Percentiles rank a stretch among this genome's conserved stretches.
These are phyloP conservation scores for Pseudotriccus pelzelni DNA, from an alignment of 2,797 vertebrate genomes.

Conservation along the genomic window DNA sequence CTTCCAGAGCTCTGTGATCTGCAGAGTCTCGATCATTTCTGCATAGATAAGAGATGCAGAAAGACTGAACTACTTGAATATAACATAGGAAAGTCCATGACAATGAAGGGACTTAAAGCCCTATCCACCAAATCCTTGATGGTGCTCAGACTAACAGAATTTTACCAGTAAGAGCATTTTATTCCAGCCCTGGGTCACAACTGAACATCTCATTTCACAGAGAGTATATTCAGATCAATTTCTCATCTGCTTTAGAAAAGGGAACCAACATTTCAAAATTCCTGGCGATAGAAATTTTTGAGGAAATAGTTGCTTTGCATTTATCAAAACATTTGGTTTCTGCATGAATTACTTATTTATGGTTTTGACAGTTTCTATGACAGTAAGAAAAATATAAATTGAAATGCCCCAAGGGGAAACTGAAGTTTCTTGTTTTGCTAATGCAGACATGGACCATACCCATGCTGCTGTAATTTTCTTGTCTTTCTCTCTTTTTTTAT, in stretches of 20 bases:
- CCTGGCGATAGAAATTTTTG: not conserved
- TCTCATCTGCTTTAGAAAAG: not conserved
- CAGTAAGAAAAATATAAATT: not conserved
- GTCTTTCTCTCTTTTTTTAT: fast-evolving
- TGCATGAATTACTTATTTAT: not conserved
- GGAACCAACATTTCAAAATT: not conserved
- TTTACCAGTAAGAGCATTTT: not conserved
- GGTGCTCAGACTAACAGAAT: not conserved
- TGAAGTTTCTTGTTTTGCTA: not conserved
- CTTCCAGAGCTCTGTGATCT: not conserved
- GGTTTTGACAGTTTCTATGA: constrained; percentile 4
- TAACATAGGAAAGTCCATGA: not conserved
- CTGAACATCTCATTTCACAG: not conserved
- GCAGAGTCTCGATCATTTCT: not conserved
- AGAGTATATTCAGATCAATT: not conserved
- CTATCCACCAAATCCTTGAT: not conserved
- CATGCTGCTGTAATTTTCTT: not conserved
- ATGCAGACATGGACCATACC: not conserved
- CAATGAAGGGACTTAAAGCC: not conserved
- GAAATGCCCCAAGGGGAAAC: not conserved
- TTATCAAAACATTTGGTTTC: constrained; percentile 2
- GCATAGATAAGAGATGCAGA: not conserved
- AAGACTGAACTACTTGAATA: not conserved
- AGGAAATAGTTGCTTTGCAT: not conserved
- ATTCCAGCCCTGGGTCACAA: not conserved